Base-by-base conservation (phyloP, 2,113 vertebrate genomes). In the Tringa solitaria region DNA sequence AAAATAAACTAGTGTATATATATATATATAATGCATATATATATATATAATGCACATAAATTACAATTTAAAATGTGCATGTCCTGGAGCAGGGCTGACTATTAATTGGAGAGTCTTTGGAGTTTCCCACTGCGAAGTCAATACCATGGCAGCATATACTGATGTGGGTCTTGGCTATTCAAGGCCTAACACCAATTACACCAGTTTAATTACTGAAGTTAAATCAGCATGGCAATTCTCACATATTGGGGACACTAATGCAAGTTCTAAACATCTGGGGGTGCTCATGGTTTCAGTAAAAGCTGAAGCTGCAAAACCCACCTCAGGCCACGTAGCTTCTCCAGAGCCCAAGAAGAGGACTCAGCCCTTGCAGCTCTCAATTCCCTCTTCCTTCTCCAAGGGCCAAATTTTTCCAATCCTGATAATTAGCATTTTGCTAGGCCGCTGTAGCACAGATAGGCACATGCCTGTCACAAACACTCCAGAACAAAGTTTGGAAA, bases 271-370 rank as follows among this genome's bases (percentile, higher is more conserved):
- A 8, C 3, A 24, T 7, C 30, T 63, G 35, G 10, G 4, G 16
- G 16, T 74, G 28, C 46, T 84, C 41, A 24, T 8, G 14, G 39
- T 59, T 75, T 51, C 32, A 39, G 53, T 30, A 51, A 51, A 26
- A 89, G 35, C 10, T 56, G 77, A 78, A 72, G 32, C 27, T 60
- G 23, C 39, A 33, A 53, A 78, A 14, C 17, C 32, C 57, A 67
- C 5, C 4, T 11, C 23, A 56, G 12, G 39, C 45, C 43, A 35
- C 0, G 0, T 10, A 14, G 8, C 33, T 84, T 18, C 30, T 39
- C 43, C 13, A 13, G 10, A 22, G 18, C 7, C 20, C 24, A 74
- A 30, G 21, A 67, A 76, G 1, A 1, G 35, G 23, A 54, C 45
- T 59, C 9, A 33, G 12, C 8, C 37, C 21, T 28, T 1, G 1